Evolutionary conservation across 2,113 vertebrate species (phyloP).

Genomic region (Centropus bengalensis): DNA sequence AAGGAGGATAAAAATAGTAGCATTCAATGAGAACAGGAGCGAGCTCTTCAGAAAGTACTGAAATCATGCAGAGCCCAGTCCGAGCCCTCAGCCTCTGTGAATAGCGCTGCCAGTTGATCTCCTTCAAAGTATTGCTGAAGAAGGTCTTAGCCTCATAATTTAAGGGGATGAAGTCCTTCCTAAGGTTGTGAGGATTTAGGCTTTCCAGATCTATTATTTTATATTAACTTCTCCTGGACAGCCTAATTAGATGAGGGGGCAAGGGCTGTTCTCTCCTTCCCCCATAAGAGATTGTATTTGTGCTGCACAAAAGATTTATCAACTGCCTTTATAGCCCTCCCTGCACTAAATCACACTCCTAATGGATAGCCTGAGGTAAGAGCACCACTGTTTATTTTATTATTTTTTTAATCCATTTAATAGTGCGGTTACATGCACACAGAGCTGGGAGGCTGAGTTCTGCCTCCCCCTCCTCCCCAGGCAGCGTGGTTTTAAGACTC

Average conservation of each 20-base stretch:
- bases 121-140: constrained; percentile 16
- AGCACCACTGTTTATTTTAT: constrained; percentile 52
- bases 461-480: background rate
- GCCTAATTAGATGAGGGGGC: background rate
- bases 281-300: constrained; percentile 31
- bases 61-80: background rate
- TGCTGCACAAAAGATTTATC: constrained; percentile 41
- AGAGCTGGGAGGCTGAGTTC: constrained; percentile 7
- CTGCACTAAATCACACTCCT: constrained; percentile 57
- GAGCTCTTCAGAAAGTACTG: constrained; percentile 18
- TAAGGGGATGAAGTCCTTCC: constrained; percentile 53
- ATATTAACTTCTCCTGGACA: constrained; percentile 14
- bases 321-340: constrained; percentile 44
- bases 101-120: background rate
- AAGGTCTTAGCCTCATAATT: constrained; percentile 34
- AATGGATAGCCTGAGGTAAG: constrained; percentile 60
- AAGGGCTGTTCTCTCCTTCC: background rate
- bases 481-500: background rate
- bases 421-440: background rate
- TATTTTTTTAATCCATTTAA: constrained; percentile 3
- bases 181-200: background rate
- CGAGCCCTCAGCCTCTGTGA: background rate
- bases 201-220: constrained; percentile 34
- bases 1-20: constrained; percentile 51
- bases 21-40: background rate